Percentiles rank a stretch among this genome's conserved stretches.
Conservation (phyloP, 2,888 invertebrate genomes). For the Orthosia cruda region DNA sequence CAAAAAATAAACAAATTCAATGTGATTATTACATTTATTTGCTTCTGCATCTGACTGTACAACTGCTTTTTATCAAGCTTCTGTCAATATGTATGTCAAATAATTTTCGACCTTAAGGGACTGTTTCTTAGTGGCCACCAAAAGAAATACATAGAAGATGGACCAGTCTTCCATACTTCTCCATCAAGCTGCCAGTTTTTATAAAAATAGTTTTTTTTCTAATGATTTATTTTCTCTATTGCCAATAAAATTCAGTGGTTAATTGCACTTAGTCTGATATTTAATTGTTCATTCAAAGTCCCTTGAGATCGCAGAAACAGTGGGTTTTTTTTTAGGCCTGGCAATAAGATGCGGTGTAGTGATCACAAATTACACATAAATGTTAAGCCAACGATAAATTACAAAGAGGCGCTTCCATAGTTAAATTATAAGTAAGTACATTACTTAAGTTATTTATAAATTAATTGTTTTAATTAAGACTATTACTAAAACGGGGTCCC, state of each 20-base stretch:
- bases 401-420: conserved; percentile 69
- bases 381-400: conserved; percentile 59
- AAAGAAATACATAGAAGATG: not conserved
- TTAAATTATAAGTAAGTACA: conserved; percentile 57
- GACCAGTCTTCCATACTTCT: not conserved
- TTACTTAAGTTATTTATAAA: conserved; percentile 56
- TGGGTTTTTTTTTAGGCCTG: not conserved
- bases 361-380: conserved; percentile 37
- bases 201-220: not conserved
- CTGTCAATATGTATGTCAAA: conserved; percentile 47
- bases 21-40: not conserved
- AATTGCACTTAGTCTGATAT: not conserved
- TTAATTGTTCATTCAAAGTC: not conserved
- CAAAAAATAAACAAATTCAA: not conserved
- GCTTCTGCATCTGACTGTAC: conserved; percentile 6
- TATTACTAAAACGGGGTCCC: conserved; percentile 10
- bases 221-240: not conserved
- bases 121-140: not conserved
- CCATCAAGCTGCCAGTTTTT: not conserved
- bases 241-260: not conserved
- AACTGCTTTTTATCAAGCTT: not conserved
- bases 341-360: conserved; percentile 61
- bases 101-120: conserved; percentile 25
- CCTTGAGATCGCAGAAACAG: conserved; percentile 21
- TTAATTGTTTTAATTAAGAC: conserved; percentile 21